phyloP scores from a whole-genome alignment of 2,797 vertebrate genomes.

The Lagodon rhomboides region DNA sequence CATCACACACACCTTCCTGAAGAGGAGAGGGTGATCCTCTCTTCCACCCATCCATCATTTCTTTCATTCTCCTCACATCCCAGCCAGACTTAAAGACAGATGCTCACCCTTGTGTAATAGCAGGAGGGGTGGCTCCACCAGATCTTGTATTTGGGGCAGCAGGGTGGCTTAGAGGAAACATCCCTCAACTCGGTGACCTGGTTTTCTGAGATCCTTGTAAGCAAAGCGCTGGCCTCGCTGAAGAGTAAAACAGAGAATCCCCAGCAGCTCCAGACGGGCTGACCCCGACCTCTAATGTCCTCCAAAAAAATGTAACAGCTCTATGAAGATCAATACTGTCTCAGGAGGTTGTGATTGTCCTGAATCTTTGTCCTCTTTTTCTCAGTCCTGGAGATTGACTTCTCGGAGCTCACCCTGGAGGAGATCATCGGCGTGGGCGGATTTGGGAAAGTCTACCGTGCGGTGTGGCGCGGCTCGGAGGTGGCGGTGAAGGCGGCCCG shows the following conservation, averaged over 20 bases:
- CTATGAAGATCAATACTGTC: not conserved
- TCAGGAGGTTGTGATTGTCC: not conserved
- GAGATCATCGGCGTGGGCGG: conserved; percentile 98
- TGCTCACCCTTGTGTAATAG: conserved; percentile 38
- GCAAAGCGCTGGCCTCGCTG: not conserved
- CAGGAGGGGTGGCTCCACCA: conserved; percentile 30
- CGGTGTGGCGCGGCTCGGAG: conserved; percentile 91
- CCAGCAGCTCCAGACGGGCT: not conserved
- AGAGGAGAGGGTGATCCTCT: not conserved
- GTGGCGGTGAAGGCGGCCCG: conserved; percentile 97
- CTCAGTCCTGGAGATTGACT: conserved; percentile 94
- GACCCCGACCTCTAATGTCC: conserved; percentile 15
- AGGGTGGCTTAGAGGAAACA: conserved; percentile 53
- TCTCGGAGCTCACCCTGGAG: conserved; percentile 93
- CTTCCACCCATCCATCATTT: not conserved
- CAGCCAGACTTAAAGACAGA: conserved; percentile 37
- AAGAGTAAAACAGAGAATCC: conserved; percentile 2
- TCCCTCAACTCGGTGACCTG: conserved; percentile 51
- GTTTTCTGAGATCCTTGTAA: conserved; percentile 39
- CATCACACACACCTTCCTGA: not conserved
- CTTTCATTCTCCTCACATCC: conserved; percentile 19
- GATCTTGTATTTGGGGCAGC: conserved; percentile 59
- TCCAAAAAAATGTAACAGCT: not conserved
- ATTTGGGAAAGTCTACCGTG: conserved; percentile 97
- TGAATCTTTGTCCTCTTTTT: conserved; percentile 10